phyloP scores from a whole-genome alignment of 1,140 invertebrate genomes.

The Apis mellifera region DNA sequence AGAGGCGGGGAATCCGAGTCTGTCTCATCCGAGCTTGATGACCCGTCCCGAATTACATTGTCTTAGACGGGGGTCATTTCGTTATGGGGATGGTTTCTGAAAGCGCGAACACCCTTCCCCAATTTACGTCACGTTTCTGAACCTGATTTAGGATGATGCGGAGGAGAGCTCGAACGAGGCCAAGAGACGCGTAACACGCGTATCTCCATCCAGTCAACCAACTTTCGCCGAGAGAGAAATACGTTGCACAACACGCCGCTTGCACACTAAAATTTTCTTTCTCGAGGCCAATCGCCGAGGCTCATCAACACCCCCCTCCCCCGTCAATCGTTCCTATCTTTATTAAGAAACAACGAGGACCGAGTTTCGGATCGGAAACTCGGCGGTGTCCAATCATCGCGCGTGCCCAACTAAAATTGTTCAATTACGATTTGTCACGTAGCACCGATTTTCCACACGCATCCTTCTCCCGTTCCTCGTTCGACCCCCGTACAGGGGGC shows the following conservation, averaged over 20 bases:
- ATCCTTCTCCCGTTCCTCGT: conserved; percentile 6
- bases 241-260: too few relatives aligned
- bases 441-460: conserved; percentile 65
- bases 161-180: not conserved
- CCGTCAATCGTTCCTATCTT: not conserved
- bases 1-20: conserved; percentile 66
- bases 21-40: conserved; percentile 76
- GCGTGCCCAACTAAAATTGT: conserved; percentile 64
- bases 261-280: not conserved
- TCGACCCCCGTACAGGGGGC: conserved; percentile 54
- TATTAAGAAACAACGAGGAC: conserved; percentile 5
- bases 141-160: not conserved
- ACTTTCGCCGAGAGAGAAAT: not conserved
- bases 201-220: not conserved
- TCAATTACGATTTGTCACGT: conserved; percentile 71
- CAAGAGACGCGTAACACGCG: not conserved
- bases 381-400: conserved; percentile 33
- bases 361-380: not conserved
- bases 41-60: conserved; percentile 77
- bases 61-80: conserved; percentile 62
- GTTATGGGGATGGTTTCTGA: conserved; percentile 48
- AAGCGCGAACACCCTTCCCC: conserved; percentile 30
- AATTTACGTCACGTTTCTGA: conserved; percentile 7
- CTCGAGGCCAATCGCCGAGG: not conserved
- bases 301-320: not conserved